phyloP scores from a whole-genome alignment of 2,888 invertebrate genomes.

The Apocheima hispidaria region DNA sequence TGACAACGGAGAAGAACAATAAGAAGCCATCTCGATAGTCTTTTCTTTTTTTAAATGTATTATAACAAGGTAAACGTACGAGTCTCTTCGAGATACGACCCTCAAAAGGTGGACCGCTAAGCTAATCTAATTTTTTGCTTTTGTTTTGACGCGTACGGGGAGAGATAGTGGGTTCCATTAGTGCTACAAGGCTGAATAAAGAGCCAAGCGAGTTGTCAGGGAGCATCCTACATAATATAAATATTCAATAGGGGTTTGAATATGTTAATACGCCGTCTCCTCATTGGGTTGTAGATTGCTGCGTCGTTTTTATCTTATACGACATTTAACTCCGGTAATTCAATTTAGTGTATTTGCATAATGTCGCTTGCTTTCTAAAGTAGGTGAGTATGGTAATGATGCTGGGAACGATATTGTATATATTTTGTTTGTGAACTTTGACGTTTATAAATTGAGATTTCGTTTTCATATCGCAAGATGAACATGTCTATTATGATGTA shows the following conservation, averaged over 20 bases:
- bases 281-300: slow-evolving; percentile 85
- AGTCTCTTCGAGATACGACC: slow-evolving; percentile 8
- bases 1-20: neutral
- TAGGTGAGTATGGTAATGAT: slow-evolving; percentile 83
- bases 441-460: slow-evolving; percentile 50
- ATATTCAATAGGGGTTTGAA: slow-evolving; percentile 85
- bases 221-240: slow-evolving; percentile 66
- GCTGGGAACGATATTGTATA: slow-evolving; percentile 52
- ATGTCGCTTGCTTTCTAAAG: slow-evolving; percentile 77
- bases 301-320: slow-evolving; percentile 86
- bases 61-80: neutral
- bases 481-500: neutral
- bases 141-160: slow-evolving; percentile 68
- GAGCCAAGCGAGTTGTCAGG: slow-evolving; percentile 63
- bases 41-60: neutral
- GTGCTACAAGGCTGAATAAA: slow-evolving; percentile 76
- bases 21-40: neutral
- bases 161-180: slow-evolving; percentile 78
- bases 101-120: slow-evolving; percentile 35
- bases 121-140: slow-evolving; percentile 60
- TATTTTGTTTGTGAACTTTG: slow-evolving; percentile 50
- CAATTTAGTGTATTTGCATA: slow-evolving; percentile 86
- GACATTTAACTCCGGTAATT: slow-evolving; percentile 86
- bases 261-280: slow-evolving; percentile 83
- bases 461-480: slow-evolving; percentile 24